phyloP scores from a whole-genome alignment of 2,113 vertebrate species.

The Scopus umbretta region DNA sequence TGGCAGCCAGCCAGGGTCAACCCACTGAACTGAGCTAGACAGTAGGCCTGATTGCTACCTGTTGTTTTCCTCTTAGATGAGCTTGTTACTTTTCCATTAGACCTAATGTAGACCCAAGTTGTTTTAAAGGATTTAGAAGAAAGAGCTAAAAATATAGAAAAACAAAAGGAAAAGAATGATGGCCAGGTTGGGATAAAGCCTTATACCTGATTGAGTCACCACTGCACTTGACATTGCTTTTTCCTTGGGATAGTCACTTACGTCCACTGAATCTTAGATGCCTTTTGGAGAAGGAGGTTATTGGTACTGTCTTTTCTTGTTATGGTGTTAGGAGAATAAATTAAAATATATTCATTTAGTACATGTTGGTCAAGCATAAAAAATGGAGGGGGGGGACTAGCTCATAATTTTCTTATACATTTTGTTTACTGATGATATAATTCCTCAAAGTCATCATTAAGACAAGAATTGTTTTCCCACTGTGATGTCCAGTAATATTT shows the following conservation, averaged over 20 bases:
- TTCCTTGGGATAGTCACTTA: neutral
- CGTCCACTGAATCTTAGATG: neutral
- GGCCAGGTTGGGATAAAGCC: neutral
- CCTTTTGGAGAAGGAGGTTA: neutral
- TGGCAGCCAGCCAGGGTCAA: neutral
- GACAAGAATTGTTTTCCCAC: neutral
- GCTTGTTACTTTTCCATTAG: neutral
- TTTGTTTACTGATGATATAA: neutral
- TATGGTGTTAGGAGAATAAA: neutral
- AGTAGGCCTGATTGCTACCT: neutral
- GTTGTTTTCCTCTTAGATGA: neutral
- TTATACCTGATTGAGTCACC: neutral
- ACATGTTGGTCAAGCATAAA: neutral
- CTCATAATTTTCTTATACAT: neutral
- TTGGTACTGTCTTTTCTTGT: neutral
- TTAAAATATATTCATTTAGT: neutral
- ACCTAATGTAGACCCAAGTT: neutral
- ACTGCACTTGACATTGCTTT: accelerated
- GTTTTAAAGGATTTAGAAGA: neutral
- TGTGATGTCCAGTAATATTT: neutral
- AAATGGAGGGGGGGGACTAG: neutral
- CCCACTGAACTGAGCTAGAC: neutral
- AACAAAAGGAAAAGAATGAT: neutral
- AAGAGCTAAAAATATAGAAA: neutral
- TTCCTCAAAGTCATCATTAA: neutral